Base-by-base conservation (phyloP, 2,888 invertebrate species). In the Bugulina stolonifera region DNA sequence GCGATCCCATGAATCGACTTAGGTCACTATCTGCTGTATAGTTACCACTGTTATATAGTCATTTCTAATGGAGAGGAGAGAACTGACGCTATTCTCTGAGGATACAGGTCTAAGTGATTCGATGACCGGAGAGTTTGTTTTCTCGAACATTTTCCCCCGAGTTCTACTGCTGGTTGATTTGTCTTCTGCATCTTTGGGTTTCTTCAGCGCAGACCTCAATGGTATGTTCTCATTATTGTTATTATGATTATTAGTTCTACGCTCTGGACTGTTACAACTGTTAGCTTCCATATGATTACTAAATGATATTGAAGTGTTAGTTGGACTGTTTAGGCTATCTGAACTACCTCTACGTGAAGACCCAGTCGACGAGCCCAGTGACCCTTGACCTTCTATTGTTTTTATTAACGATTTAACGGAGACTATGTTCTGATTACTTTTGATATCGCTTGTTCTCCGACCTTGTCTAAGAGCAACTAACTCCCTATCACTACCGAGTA, bases 291-390 rank as follows among this genome's bases (percentile, higher is more conserved):
- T 32, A n/a, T 64, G 64, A 64, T 32, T 64, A 27, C n/a, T 64
- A n/a, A 64, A 64, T 10, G 64, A 22, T 27, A 27, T 32, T 5
- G 22, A 25, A 27, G 29, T 64, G 32, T 32, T 64, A 10, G 64
- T 69, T 1, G 75, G 54, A 58, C 72, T 73, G 55, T 69, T 35
- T 29, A 34, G 35, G n/a, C 73, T 72, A 72, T 75, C 75, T 34
- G 77, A 72, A 74, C 80, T 54, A 90, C 91, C 27, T 90, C 90
- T 81, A 91, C 93, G 58, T 1, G 73, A 72, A 18, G 64, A 64
- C 25, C 64, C 64, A 32, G 64, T 64, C 32, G 64, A 64, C 2
- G 64, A 64, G 32, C 64, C 64, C 18, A 64, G 64, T 32, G 64
- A 64, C 14, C 64, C 64, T 32, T 64, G 64, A 32, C 64, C 70